phyloP scores from a whole-genome alignment of 2,888 invertebrate genomes.

The Fragum whitleyi region DNA sequence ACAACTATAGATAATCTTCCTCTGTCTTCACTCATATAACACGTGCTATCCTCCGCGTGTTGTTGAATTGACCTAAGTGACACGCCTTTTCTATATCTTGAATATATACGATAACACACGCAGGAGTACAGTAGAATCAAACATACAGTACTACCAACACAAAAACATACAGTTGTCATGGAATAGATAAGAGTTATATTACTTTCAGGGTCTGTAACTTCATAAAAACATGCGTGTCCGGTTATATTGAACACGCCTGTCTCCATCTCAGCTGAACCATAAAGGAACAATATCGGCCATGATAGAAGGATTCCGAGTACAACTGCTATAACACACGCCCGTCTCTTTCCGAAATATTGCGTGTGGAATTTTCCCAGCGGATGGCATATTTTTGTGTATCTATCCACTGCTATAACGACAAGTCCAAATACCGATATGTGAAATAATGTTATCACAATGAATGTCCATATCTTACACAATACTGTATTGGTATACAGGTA shows the following conservation, averaged over 20 bases:
- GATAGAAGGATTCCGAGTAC: conserved; percentile 58
- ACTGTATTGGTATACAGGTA: conserved; percentile 66
- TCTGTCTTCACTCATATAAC: conserved; percentile 6
- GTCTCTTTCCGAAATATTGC: conserved; percentile 65
- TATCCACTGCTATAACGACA: conserved; percentile 73
- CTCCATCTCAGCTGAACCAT: conserved; percentile 71
- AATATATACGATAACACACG: conserved; percentile 52
- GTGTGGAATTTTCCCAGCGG: conserved; percentile 72
- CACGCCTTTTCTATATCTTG: conserved; percentile 30
- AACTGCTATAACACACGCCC: conserved; percentile 56
- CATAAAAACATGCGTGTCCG: conserved; percentile 74
- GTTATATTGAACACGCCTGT: conserved; percentile 56
- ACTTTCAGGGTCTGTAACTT: conserved; percentile 63
- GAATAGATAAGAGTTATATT: conserved; percentile 68
- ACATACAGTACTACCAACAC: conserved; percentile 50
- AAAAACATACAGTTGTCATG: conserved; percentile 42
- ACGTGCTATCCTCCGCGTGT: conserved; percentile 19
- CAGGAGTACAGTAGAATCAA: conserved; percentile 52
- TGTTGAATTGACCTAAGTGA: not conserved
- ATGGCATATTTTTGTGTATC: conserved; percentile 77
- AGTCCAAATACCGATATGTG: conserved; percentile 70
- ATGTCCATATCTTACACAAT: conserved; percentile 69
- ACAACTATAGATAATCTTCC: not conserved
- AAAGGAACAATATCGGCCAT: conserved; percentile 72
- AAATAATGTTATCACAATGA: conserved; percentile 63